phyloP scores from a whole-genome alignment of 2,797 vertebrate species.

The Gallirallus australis region DNA sequence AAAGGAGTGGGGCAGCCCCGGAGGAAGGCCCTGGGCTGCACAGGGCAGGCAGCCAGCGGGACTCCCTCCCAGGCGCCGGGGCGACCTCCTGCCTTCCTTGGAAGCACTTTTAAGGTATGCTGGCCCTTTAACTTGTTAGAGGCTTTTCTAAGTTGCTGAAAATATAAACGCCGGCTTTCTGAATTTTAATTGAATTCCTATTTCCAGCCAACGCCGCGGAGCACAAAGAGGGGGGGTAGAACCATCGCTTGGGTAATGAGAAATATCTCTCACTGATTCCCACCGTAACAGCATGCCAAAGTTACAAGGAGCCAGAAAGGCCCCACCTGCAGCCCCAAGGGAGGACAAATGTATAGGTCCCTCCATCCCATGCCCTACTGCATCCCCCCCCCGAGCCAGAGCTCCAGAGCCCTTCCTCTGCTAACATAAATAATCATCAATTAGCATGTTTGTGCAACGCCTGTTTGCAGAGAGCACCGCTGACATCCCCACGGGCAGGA shows the following conservation, averaged over 20 bases:
- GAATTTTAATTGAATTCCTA: background rate
- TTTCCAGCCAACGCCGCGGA: background rate
- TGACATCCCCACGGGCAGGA: accelerated
- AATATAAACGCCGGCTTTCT: background rate
- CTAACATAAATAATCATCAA: background rate
- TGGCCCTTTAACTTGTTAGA: background rate
- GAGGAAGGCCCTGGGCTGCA: background rate
- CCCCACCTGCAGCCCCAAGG: background rate
- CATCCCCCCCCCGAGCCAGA: background rate
- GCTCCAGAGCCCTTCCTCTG: background rate
- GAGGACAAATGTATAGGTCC: background rate
- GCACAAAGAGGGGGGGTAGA: background rate
- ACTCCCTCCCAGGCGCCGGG: background rate
- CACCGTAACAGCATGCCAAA: background rate
- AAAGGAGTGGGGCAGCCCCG: background rate
- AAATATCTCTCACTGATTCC: background rate
- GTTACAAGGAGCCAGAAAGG: background rate
- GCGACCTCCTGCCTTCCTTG: background rate
- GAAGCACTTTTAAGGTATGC: accelerated
- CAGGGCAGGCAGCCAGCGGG: accelerated
- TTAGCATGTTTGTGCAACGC: background rate
- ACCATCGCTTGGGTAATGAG: background rate
- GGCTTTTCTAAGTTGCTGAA: background rate
- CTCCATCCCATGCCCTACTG: background rate
- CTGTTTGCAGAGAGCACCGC: accelerated